phyloP scores from a whole-genome alignment of 2,888 invertebrate genomes.

The Lamellibrachia columna region DNA sequence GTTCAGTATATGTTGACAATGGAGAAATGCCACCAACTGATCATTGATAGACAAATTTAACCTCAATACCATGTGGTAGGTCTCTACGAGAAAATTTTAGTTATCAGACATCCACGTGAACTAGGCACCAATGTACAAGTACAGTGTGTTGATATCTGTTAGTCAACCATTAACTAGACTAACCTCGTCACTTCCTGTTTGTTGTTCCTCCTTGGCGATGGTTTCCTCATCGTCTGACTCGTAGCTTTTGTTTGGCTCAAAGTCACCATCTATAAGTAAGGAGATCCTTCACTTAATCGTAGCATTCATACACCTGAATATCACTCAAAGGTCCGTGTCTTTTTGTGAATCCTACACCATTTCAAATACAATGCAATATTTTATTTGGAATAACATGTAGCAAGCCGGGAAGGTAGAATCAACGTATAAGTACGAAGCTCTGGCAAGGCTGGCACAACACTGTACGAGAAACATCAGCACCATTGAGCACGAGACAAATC shows the following conservation, averaged over 20 bases:
- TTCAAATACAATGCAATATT: background rate
- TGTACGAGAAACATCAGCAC: slow-evolving; percentile 12
- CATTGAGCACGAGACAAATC: background rate
- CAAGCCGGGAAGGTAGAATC: slow-evolving; percentile 8
- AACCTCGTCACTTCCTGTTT: slow-evolving; percentile 72
- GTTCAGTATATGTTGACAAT: background rate
- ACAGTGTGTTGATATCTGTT: background rate
- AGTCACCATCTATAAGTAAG: slow-evolving; percentile 74
- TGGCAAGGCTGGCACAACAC: background rate
- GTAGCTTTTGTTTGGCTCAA: slow-evolving; percentile 77
- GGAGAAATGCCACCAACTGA: background rate
- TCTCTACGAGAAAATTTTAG: background rate
- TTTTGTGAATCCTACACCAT: background rate
- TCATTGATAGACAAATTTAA: background rate
- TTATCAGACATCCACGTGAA: background rate
- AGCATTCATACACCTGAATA: background rate
- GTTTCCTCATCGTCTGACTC: slow-evolving; percentile 89
- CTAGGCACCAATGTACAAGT: background rate
- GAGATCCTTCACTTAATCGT: background rate
- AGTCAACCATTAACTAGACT: slow-evolving; percentile 17
- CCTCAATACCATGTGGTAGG: too few relatives aligned
- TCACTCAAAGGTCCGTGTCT: background rate
- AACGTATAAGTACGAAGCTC: slow-evolving; percentile 1
- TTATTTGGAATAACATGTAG: background rate
- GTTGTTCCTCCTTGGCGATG: slow-evolving; percentile 79